Evolutionary conservation across 2,888 invertebrate genomes (phyloP), one percentile per base, ranked within the genome.

Genomic region (Apeira syringaria): DNA sequence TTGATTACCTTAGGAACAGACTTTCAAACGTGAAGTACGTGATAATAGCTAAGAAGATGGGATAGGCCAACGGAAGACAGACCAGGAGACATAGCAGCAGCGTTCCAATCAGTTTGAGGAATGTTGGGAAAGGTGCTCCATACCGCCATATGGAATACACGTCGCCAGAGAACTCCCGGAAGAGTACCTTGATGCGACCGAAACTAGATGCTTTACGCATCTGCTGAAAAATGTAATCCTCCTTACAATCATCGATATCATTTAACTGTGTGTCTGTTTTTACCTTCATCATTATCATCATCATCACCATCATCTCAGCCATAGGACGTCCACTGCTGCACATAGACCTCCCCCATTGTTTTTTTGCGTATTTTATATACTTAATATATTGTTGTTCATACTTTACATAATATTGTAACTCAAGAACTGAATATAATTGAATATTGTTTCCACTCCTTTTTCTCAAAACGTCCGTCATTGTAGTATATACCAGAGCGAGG

Each of bases 91-190:
- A 81, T 6, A 90, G 69, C n/a, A 85, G 41, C 24, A 87, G 48
- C 3, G 88, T 80, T 47, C 78, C 85, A 36, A 89, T 76, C 24
- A 89, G 72, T 49, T 90, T 90, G 38, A 90, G 77, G 62, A 90
- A 84, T 20, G 90, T 89, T 7, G 90, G 90, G 63, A 90, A 88
- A 0, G 89, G 85, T 6, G 89, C 84, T 9, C 89, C 87, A 51
- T 89, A 83, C 30, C 74, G 78, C 90, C 90, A 90, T 22, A 90
- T 62, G 0, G 82, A 61, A 30, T 61, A 63, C 3, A 90, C 73
- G 53, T 90, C 90, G 22, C 66, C 51, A 3, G 64, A 64, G 49
- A 89, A 90, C 58, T 86, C 83, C 3, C 77, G 69, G 15, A 70
- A 57, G 7, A 83, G 51, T 27, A 87, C 67, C 22, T 75, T 71